These are phyloP conservation scores for Molossus molossus DNA, from an alignment of 2,797 vertebrate genomes.

Conservation along the genomic window DNA sequence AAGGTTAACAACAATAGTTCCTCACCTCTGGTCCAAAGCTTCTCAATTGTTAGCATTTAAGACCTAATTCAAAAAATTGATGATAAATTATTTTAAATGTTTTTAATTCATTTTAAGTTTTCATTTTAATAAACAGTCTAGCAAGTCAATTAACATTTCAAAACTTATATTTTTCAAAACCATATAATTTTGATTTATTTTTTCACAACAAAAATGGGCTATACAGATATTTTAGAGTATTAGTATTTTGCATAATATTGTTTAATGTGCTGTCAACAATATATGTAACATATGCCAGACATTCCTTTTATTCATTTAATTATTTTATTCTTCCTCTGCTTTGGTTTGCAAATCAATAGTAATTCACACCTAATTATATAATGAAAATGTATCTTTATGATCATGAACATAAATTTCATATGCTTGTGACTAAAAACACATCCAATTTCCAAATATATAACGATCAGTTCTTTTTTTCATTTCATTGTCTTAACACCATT, in stretches of 20 bases:
- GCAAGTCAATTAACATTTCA: neutral
- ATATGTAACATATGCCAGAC: constrained; percentile 1
- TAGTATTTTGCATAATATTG: constrained; percentile 34
- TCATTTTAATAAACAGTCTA: constrained; percentile 13
- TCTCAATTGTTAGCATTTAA: constrained; percentile 43
- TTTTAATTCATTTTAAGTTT: constrained; percentile 40
- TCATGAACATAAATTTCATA: neutral
- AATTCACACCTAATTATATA: neutral
- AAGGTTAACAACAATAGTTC: neutral
- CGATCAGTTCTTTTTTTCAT: constrained; percentile 43
- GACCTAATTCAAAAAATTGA: neutral
- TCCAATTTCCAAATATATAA: constrained; percentile 62
- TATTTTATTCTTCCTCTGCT: neutral
- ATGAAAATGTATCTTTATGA: constrained; percentile 39
- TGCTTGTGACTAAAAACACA: neutral
- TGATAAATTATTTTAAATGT: neutral
- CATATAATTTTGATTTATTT: neutral
- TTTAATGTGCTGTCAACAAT: neutral
- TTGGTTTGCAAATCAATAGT: neutral
- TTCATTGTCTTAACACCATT: constrained; percentile 15
- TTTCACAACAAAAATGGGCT: neutral
- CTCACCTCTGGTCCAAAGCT: constrained; percentile 3
- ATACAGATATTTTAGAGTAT: neutral
- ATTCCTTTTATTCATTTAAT: constrained; percentile 44
- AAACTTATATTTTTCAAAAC: neutral